These are phyloP conservation scores for Isaurus tuberculatus DNA, from an alignment of 92 coral and sea anemone genomes.

Conservation along the genomic window DNA sequence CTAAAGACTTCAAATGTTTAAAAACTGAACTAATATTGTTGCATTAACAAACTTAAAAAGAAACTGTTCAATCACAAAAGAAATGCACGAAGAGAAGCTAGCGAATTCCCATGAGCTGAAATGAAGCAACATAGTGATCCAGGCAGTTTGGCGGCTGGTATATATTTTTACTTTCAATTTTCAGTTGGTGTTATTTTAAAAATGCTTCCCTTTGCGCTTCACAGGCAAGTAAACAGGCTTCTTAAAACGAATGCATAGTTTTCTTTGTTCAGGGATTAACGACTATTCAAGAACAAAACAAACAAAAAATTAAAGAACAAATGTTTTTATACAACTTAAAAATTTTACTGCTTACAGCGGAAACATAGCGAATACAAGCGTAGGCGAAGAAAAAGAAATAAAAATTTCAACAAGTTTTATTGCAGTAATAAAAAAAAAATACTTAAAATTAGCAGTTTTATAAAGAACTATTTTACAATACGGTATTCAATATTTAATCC, in stretches of 20 bases:
- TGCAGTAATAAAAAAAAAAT: too few relatives aligned
- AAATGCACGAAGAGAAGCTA: neutral
- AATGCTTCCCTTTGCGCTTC: neutral
- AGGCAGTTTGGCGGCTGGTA: neutral
- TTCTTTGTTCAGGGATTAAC: slow-evolving; percentile 41
- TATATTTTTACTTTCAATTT: neutral
- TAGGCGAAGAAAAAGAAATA: too few relatives aligned
- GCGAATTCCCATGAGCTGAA: neutral
- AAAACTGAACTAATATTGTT: slow-evolving; percentile 13
- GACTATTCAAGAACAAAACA: neutral
- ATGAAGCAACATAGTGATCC: neutral
- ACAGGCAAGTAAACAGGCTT: slow-evolving; percentile 21
- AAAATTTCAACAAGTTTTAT: neutral
- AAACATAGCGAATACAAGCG: neutral
- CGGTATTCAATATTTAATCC: too few relatives aligned
- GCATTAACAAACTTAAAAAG: slow-evolving; percentile 3
- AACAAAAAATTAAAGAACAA: slow-evolving; percentile 9
- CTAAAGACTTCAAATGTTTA: slow-evolving; percentile 13
- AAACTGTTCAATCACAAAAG: neutral
- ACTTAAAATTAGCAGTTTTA: too few relatives aligned
- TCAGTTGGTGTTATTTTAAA: neutral
- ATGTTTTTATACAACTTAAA: neutral
- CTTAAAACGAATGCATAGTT: slow-evolving; percentile 12
- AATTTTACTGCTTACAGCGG: neutral
- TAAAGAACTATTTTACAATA: too few relatives aligned